Evolutionary conservation across 2,888 invertebrate species (phyloP), one percentile per base, ranked within the genome.

Genomic region (Glaucopsyche alexis): DNA sequence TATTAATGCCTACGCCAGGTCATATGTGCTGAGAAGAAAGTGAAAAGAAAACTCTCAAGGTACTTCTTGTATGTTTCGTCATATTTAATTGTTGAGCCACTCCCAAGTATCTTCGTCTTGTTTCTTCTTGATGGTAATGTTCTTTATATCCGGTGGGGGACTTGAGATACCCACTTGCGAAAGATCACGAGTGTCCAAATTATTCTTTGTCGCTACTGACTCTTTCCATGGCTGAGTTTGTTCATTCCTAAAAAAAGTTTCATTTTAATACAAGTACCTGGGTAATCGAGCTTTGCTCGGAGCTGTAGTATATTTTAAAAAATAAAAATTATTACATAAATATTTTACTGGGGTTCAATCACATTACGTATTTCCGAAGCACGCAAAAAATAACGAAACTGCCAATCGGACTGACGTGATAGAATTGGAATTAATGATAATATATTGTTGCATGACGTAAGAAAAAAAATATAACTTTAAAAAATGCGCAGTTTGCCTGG

Each of bases 71-170:
- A 6, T 60, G 7, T 50, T 50, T 50, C 9, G 7, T n/a, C 19
- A 29, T 49, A 2, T 74, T 73, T 78, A 91, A 76, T 91, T 87
- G 75, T 91, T 93, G 74, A 93, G 89, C 92, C 92, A 92, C 72
- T 91, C 91, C 91, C 92, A 92, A 5, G 88, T 86, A 7, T 90
- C 89, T 0, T 87, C 87, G 3, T 82, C 83, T 16, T 81, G 80
- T 75, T 80, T 80, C 77, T 87, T 88, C 79, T 85, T 85, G 55
- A 87, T 84, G 42, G 80, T 82, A 71, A 87, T 84, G 76, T 83
- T 84, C 78, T 88, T 88, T 75, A 87, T 84, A 76, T 88, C 88
- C 0, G 86, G 88, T 0, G 90, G 89, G 0, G 91, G 87, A 80
- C 87, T 89, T 13, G 88, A 82, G 7, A 91, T 81, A 5, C 92